Conservation (phyloP, 1,140 invertebrate genomes). For the Gonioctena quinquepunctata region DNA sequence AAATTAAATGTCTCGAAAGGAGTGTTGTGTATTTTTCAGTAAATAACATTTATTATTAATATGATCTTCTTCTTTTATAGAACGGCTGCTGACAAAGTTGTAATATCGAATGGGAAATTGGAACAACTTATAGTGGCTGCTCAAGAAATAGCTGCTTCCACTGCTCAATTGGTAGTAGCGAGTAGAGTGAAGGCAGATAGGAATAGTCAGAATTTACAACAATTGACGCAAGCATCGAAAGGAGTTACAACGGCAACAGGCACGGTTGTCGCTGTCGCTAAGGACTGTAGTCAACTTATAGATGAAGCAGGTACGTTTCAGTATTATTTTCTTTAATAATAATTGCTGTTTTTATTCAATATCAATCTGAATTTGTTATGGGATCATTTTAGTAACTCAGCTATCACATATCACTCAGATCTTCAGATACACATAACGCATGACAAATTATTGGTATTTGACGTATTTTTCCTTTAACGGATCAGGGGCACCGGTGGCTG, state of each 20-base stretch:
- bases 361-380: no score
- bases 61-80: constrained; percentile 62
- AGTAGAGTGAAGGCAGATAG: constrained; percentile 89
- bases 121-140: constrained; percentile 94
- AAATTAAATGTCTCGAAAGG: no score
- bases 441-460: no score
- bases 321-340: no score
- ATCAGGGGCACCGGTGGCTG: no score
- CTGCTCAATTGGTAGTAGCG: constrained; percentile 95
- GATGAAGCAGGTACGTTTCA: constrained; percentile 71
- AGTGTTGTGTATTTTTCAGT: no score
- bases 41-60: no score
- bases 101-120: constrained; percentile 84
- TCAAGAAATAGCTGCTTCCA: constrained; percentile 96
- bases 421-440: no score
- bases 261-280: constrained; percentile 89
- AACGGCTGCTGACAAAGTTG: constrained; percentile 91
- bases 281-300: constrained; percentile 82
- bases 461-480: no score
- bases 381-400: no score
- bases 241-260: constrained; percentile 88
- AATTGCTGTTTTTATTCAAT: no score
- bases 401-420: no score
- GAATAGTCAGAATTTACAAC: constrained; percentile 75
- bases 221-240: constrained; percentile 83